Conservation (phyloP, 2,797 vertebrate species). For the Chanos chanos region DNA sequence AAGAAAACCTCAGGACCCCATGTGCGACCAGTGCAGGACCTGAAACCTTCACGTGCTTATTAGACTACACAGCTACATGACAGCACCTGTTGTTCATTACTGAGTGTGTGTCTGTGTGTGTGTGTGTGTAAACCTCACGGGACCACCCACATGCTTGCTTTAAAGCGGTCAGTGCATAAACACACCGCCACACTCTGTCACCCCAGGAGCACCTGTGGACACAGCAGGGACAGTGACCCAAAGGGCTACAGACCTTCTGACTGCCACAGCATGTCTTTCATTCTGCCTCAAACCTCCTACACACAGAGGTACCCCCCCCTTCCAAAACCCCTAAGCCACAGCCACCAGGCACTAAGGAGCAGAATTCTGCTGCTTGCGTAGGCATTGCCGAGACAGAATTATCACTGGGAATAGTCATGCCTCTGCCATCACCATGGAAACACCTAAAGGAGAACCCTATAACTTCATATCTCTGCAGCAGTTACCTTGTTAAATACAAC, state of each 20-base stretch:
- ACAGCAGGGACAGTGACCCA: slow-evolving; percentile 20
- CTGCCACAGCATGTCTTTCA: slow-evolving; percentile 9
- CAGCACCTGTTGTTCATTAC: background rate
- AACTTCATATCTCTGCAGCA: background rate
- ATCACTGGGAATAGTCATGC: background rate
- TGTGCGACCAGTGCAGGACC: background rate
- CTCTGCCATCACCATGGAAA: slow-evolving; percentile 14
- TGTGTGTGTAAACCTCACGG: slow-evolving; percentile 19
- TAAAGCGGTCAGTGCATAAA: slow-evolving; percentile 46
- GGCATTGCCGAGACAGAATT: background rate
- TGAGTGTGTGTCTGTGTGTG: background rate
- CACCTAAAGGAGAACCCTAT: background rate
- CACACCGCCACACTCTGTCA: slow-evolving; percentile 8
- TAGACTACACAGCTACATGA: background rate
- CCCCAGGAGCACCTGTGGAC: slow-evolving; percentile 29
- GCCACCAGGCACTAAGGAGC: background rate
- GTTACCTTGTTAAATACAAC: background rate
- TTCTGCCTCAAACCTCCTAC: background rate
- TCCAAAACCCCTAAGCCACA: too few species aligned
- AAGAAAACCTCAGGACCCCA: slow-evolving; percentile 13
- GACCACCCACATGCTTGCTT: slow-evolving; percentile 46
- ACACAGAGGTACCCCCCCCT: background rate
- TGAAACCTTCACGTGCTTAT: background rate
- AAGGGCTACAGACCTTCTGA: slow-evolving; percentile 10
- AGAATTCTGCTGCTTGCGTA: background rate